Evolutionary conservation across 2,797 vertebrate genomes (phyloP).

Genomic region (Phataginus tetradactyla): DNA sequence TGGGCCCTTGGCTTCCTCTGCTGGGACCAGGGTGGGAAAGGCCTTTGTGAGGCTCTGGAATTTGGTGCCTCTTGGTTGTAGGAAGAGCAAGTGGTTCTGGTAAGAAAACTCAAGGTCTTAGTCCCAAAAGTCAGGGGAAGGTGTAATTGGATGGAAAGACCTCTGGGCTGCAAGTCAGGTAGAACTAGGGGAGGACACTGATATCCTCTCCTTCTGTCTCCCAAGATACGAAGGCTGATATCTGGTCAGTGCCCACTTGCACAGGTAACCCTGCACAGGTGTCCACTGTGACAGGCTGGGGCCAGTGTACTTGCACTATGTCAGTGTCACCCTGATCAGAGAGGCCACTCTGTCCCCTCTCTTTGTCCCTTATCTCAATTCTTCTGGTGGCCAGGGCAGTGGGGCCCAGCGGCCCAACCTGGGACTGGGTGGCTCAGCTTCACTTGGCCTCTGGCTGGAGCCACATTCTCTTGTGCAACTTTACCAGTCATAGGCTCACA

Average conservation of each 20-base stretch:
- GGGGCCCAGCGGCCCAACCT: neutral
- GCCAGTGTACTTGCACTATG: too few relatives aligned
- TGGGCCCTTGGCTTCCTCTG: neutral
- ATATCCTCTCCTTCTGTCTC: neutral
- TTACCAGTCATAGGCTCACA: neutral
- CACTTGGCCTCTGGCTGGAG: neutral
- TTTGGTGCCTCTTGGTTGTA: neutral
- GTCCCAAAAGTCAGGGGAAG: neutral
- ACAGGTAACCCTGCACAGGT: accelerated
- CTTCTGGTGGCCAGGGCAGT: neutral
- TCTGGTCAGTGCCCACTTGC: accelerated
- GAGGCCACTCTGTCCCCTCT: neutral
- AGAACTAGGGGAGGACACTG: accelerated
- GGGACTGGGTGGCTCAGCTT: neutral
- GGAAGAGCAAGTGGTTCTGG: neutral
- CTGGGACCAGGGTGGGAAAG: neutral
- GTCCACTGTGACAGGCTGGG: accelerated
- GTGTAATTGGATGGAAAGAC: accelerated
- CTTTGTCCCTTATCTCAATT: neutral
- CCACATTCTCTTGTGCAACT: neutral
- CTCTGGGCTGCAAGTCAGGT: neutral
- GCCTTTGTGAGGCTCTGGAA: too few relatives aligned
- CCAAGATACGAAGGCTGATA: accelerated
- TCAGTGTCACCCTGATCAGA: neutral
- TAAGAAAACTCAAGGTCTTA: neutral